Percentiles rank a stretch among this genome's conserved stretches.
Conservation (phyloP, 2,888 invertebrate genomes). For the Thelaira solivaga region DNA sequence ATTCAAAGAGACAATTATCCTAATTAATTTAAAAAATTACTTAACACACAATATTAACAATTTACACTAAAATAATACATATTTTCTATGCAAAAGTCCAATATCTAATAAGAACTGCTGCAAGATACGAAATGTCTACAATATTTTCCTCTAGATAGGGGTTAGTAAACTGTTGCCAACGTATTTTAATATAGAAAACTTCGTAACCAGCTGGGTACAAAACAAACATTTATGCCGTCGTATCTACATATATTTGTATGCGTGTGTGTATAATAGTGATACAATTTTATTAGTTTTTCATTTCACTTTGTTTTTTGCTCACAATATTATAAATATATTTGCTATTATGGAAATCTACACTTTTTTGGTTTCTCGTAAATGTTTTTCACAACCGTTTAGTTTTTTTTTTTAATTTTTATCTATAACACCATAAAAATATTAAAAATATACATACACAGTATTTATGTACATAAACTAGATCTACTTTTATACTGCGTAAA, state of each 20-base stretch:
- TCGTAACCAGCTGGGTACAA: slow-evolving; percentile 51
- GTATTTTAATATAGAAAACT: not conserved
- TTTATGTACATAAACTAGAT: slow-evolving; percentile 27
- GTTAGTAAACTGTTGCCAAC: slow-evolving; percentile 50
- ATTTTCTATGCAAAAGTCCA: not conserved
- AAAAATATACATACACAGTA: slow-evolving; percentile 29
- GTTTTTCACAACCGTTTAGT: slow-evolving; percentile 62
- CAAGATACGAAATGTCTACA: not conserved
- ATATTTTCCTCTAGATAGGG: not conserved
- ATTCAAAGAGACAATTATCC: too few relatives aligned
- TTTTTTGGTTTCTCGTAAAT: slow-evolving; percentile 28
- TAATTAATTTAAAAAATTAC: too few relatives aligned
- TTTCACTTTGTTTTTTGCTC: not conserved
- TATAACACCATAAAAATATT: slow-evolving; percentile 37
- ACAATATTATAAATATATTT: too few relatives aligned
- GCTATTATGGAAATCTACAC: slow-evolving; percentile 9
- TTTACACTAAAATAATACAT: not conserved
- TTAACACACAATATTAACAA: too few relatives aligned
- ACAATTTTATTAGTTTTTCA: not conserved
- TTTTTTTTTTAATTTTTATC: slow-evolving; percentile 55
- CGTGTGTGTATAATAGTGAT: slow-evolving; percentile 44
- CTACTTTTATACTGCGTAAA: slow-evolving; percentile 25
- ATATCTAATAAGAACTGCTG: not conserved
- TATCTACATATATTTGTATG: slow-evolving; percentile 62
- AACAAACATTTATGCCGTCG: slow-evolving; percentile 1